Conservation (phyloP, 2,113 vertebrate species). For the Perca flavescens region DNA sequence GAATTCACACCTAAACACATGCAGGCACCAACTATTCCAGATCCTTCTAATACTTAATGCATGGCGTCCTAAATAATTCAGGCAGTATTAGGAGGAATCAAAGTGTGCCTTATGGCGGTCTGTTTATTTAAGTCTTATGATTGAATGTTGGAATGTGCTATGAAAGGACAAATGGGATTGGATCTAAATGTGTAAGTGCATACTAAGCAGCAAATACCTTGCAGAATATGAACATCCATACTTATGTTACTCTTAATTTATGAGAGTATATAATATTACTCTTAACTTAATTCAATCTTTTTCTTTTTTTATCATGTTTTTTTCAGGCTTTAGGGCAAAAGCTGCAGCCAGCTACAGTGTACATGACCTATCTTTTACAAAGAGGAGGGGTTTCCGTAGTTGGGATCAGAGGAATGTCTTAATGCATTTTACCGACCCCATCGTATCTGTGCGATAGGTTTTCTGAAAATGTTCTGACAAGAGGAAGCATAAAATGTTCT, state of each 20-base stretch:
- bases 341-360: not conserved
- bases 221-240: not conserved
- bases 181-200: not conserved
- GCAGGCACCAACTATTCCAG: slow-evolving; percentile 11
- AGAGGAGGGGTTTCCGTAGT: slow-evolving; percentile 23
- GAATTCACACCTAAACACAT: slow-evolving; percentile 4
- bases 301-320: not conserved
- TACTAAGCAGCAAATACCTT: not conserved
- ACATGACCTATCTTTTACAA: slow-evolving; percentile 38
- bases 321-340: not conserved
- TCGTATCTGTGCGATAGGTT: not conserved
- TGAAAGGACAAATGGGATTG: slow-evolving; percentile 29
- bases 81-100: slow-evolving; percentile 35
- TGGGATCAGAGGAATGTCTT: slow-evolving; percentile 25
- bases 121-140: slow-evolving; percentile 40
- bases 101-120: slow-evolving; percentile 32
- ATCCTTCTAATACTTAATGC: slow-evolving; percentile 43
- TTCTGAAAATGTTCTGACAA: not conserved
- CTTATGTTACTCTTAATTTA: not conserved
- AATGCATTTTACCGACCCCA: slow-evolving; percentile 19
- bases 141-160: slow-evolving; percentile 8
- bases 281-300: not conserved
- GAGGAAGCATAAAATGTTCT: not conserved
- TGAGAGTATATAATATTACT: too few relatives aligned
- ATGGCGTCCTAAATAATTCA: slow-evolving; percentile 60